Conservation (phyloP, 1,140 invertebrate species). For the Nasonia longicornis region DNA sequence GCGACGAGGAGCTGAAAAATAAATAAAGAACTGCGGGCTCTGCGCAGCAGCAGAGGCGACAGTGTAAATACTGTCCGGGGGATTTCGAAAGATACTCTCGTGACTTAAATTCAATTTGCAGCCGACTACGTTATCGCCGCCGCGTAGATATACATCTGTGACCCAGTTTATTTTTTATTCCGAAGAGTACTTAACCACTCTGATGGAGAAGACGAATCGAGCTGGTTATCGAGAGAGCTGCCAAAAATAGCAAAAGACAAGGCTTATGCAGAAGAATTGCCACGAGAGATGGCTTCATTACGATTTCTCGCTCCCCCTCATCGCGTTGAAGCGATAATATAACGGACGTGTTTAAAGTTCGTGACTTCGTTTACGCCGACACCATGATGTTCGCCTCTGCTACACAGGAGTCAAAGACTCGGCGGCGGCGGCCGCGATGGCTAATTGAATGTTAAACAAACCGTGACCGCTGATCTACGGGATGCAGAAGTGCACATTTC, state of each 20-base stretch:
- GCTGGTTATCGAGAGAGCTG: no score
- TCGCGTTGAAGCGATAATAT: neutral
- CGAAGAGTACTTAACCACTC: no score
- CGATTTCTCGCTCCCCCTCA: neutral
- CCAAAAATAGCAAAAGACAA: no score
- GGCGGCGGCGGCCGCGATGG: neutral
- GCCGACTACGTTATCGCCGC: neutral
- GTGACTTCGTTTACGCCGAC: constrained; percentile 19
- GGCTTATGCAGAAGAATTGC: no score
- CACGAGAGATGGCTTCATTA: constrained; percentile 14
- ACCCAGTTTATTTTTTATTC: constrained; percentile 5
- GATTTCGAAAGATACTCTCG: constrained; percentile 14
- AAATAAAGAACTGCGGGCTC: neutral
- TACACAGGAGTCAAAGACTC: constrained; percentile 13
- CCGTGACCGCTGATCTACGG: constrained; percentile 20
- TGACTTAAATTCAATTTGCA: constrained; percentile 18
- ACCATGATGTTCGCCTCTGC: neutral
- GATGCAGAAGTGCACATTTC: neutral
- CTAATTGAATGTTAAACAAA: constrained; percentile 34
- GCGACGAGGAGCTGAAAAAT: neutral
- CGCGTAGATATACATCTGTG: neutral
- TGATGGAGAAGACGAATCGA: no score
- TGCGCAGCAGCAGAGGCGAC: neutral
- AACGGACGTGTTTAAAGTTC: constrained; percentile 33
- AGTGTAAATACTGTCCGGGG: neutral